Percentiles rank a stretch among this genome's conserved stretches.
Conservation (phyloP, 2,797 vertebrate species). For the Danio choprae region DNA sequence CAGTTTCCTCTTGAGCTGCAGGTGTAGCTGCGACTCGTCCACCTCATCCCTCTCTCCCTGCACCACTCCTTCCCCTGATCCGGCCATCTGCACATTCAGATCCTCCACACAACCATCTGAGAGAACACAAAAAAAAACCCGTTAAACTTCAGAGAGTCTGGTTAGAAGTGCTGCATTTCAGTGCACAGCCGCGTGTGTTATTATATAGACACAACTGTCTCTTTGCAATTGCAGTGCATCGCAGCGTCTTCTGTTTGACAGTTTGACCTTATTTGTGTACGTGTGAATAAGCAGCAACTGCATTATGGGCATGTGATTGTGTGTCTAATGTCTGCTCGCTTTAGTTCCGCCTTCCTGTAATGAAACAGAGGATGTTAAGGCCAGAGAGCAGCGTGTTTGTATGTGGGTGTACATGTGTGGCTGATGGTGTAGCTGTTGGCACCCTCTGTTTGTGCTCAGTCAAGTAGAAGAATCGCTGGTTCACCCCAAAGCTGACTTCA, state of each 20-base stretch:
- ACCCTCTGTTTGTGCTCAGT: slow-evolving; percentile 50
- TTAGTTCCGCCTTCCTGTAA: slow-evolving; percentile 33
- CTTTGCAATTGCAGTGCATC: slow-evolving; percentile 1
- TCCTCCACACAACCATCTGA: slow-evolving; percentile 73
- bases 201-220: slow-evolving; percentile 10
- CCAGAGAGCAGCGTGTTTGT: slow-evolving; percentile 26
- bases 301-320: slow-evolving; percentile 38
- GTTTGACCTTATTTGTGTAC: slow-evolving; percentile 57
- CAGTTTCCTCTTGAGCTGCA: slow-evolving; percentile 89
- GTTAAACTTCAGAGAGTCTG: neutral
- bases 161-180: neutral
- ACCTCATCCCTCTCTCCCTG: slow-evolving; percentile 64
- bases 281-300: slow-evolving; percentile 36
- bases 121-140: neutral
- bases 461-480: slow-evolving; percentile 46
- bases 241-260: slow-evolving; percentile 30
- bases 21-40: slow-evolving; percentile 82
- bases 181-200: neutral
- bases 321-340: slow-evolving; percentile 32
- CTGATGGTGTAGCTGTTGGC: slow-evolving; percentile 56
- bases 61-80: slow-evolving; percentile 52
- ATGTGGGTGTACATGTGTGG: slow-evolving; percentile 23
- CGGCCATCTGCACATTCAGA: slow-evolving; percentile 58
- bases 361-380: slow-evolving; percentile 28
- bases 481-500: slow-evolving; percentile 53